Evolutionary conservation across 2,113 vertebrate species (phyloP).

Genomic region (Tyrannus savana): DNA sequence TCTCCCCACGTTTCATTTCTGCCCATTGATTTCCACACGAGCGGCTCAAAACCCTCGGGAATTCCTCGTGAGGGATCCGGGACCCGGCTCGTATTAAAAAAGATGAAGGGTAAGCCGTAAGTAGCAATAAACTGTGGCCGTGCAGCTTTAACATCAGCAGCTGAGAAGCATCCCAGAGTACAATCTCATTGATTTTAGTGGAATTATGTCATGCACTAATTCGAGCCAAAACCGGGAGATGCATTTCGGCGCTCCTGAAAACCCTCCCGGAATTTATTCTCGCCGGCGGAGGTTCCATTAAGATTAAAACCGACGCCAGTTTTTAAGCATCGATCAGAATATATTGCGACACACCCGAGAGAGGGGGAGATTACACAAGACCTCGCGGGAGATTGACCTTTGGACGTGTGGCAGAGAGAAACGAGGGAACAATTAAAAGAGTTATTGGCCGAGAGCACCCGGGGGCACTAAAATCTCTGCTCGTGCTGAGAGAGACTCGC

Average conservation of each 20-base stretch:
- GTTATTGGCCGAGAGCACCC: constrained; percentile 5
- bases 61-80: not conserved
- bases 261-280: not conserved
- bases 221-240: not conserved
- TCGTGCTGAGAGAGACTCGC: not conserved
- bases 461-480: not conserved
- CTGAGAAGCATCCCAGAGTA: not conserved
- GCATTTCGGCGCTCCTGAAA: not conserved
- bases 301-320: not conserved
- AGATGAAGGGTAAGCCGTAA: not conserved
- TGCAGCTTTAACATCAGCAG: not conserved
- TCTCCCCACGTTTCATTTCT: not conserved
- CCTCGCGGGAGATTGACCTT: constrained; percentile 1
- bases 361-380: not conserved
- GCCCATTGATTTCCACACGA: not conserved
- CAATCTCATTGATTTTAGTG: constrained; percentile 24
- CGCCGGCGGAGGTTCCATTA: not conserved
- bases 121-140: not conserved
- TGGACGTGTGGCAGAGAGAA: not conserved
- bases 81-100: not conserved
- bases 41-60: not conserved
- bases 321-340: not conserved
- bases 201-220: constrained; percentile 28
- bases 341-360: not conserved
- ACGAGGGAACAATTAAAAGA: not conserved